These are phyloP conservation scores for Barypeithes pellucidus DNA, from an alignment of 2,888 invertebrate genomes.

Conservation along the genomic window DNA sequence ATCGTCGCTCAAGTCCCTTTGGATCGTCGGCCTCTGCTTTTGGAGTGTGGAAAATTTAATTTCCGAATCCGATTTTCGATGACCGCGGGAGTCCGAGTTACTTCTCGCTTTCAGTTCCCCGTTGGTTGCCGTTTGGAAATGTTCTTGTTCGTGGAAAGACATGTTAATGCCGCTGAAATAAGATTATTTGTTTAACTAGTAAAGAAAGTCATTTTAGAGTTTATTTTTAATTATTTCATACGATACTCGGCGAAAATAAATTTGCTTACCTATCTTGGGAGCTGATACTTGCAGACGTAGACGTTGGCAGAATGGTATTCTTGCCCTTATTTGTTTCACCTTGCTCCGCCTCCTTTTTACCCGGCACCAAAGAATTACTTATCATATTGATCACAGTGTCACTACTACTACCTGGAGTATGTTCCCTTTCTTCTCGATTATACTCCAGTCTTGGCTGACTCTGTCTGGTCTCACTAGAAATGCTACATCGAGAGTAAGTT, in stretches of 20 bases:
- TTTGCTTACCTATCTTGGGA: slow-evolving; percentile 76
- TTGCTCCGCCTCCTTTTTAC: slow-evolving; percentile 74
- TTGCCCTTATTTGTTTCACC: slow-evolving; percentile 65
- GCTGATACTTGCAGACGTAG: slow-evolving; percentile 80
- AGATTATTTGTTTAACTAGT: background rate
- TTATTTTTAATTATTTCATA: too few relatives aligned
- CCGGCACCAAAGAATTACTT: slow-evolving; percentile 60
- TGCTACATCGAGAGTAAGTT: slow-evolving; percentile 58
- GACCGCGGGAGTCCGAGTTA: slow-evolving; percentile 65
- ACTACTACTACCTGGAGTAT: slow-evolving; percentile 66
- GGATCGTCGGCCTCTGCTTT: slow-evolving; percentile 62
- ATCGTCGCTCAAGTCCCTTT: slow-evolving; percentile 62
- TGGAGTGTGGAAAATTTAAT: slow-evolving; percentile 65
- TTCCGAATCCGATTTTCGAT: slow-evolving; percentile 64
- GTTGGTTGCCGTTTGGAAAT: slow-evolving; percentile 48
- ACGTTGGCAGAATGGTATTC: slow-evolving; percentile 76
- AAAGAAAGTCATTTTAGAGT: too few relatives aligned
- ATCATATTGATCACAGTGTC: slow-evolving; percentile 67
- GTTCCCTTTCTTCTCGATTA: slow-evolving; percentile 54
- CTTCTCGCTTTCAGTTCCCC: slow-evolving; percentile 64
- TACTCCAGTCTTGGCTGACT: slow-evolving; percentile 56
- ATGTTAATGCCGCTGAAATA: slow-evolving; percentile 78
- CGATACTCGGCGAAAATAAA: background rate
- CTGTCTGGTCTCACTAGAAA: slow-evolving; percentile 37
- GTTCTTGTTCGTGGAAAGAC: slow-evolving; percentile 80